Evolutionary conservation across 2,113 vertebrate genomes (phyloP).

Genomic region (Circaetus gallicus): DNA sequence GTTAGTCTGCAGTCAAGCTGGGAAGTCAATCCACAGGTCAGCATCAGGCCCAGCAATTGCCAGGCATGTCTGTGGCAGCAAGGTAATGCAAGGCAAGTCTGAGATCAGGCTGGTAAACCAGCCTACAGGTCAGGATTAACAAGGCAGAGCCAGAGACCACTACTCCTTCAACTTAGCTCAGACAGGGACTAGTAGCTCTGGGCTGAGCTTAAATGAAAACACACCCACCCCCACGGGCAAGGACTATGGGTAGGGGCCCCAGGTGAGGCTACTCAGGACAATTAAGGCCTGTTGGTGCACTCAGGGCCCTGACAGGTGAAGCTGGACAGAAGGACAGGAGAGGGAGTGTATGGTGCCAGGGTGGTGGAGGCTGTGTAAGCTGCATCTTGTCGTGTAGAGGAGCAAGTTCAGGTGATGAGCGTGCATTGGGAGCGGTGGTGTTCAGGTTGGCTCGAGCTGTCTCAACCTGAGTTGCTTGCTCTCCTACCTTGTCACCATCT

Average conservation of each 20-base stretch:
- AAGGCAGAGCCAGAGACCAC: neutral
- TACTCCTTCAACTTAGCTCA: fast-evolving
- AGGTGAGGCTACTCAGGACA: neutral
- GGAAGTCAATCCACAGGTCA: neutral
- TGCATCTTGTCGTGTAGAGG: neutral
- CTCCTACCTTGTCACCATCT: neutral
- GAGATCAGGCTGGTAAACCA: neutral
- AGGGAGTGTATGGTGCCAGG: neutral
- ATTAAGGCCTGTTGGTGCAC: neutral
- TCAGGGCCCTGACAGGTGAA: neutral
- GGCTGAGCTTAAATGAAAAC: neutral
- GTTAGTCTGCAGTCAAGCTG: neutral
- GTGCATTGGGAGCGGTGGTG: neutral
- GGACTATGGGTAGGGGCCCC: neutral
- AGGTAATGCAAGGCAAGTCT: neutral
- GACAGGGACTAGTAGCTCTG: neutral
- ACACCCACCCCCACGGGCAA: neutral
- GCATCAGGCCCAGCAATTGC: neutral
- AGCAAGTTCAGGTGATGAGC: neutral
- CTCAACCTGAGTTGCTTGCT: neutral
- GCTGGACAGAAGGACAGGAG: neutral
- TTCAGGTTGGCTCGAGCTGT: neutral
- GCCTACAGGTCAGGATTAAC: neutral
- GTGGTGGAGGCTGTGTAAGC: neutral
- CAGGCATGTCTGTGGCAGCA: neutral